A percentile compares a stretch with the other conserved stretches of the same genome.
These are phyloP conservation scores for Gandaritis pyraliata DNA, from an alignment of 2,888 invertebrate species.

Conservation along the genomic window DNA sequence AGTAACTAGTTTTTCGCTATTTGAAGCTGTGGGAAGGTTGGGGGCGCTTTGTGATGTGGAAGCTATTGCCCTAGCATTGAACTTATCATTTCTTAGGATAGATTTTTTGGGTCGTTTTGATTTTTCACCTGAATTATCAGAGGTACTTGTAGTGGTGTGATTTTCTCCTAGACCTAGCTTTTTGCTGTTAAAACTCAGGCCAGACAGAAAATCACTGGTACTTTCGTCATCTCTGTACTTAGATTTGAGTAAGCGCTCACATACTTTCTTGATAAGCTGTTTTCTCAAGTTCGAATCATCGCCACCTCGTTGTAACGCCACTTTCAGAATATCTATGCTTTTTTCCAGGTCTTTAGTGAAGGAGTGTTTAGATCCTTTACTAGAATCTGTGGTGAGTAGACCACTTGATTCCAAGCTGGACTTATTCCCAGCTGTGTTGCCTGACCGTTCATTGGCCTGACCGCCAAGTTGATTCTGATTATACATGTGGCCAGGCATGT, in stretches of 20 bases:
- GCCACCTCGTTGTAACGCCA: constrained; percentile 84
- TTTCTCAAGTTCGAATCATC: constrained; percentile 85
- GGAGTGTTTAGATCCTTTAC: constrained; percentile 69
- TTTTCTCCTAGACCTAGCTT: constrained; percentile 53
- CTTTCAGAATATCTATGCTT: constrained; percentile 84
- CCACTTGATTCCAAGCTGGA: constrained; percentile 78
- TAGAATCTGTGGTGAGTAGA: constrained; percentile 70
- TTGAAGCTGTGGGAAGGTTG: constrained; percentile 63
- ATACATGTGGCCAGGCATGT: constrained; percentile 84
- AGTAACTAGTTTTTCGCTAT: constrained; percentile 52
- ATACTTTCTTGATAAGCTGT: constrained; percentile 86
- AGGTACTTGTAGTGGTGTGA: constrained; percentile 71
- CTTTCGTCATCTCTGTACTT: constrained; percentile 85
- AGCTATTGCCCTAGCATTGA: constrained; percentile 65
- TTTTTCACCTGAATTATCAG: constrained; percentile 64
- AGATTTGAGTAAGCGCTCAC: constrained; percentile 84
- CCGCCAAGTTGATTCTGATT: constrained; percentile 73
- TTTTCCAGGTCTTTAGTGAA: constrained; percentile 86
- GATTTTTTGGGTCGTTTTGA: constrained; percentile 70
- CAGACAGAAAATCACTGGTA: constrained; percentile 77
- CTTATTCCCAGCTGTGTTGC: constrained; percentile 64
- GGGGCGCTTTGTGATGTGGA: constrained; percentile 78
- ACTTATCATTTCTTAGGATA: constrained; percentile 70
- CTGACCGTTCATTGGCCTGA: constrained; percentile 46
- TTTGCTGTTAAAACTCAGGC: constrained; percentile 67